A percentile compares a stretch with the other conserved stretches of the same genome.
These are phyloP conservation scores for Parauchenoglanis punctatus DNA, from an alignment of 2,797 vertebrate genomes.

Conservation along the genomic window DNA sequence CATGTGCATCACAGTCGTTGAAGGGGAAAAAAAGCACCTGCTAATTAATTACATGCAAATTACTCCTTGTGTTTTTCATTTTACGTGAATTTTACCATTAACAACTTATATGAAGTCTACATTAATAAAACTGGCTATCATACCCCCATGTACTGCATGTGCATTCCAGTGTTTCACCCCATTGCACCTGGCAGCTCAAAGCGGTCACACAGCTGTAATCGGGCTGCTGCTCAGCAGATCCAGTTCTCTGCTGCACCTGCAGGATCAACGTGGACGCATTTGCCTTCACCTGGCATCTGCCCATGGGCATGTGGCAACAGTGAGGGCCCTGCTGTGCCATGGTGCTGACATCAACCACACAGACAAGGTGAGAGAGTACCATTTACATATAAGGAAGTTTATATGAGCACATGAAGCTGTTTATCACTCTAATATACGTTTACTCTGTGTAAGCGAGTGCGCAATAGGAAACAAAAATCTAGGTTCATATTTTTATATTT, in stretches of 20 bases:
- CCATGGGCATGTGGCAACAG: constrained; percentile 64
- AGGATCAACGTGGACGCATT: constrained; percentile 62
- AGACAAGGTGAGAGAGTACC: constrained; percentile 58
- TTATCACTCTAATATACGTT: neutral
- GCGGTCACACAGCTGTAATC: constrained; percentile 65
- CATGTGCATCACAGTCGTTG: neutral
- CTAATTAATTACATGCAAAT: neutral
- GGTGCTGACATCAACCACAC: constrained; percentile 68
- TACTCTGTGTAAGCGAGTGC: neutral
- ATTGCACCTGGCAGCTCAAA: constrained; percentile 67
- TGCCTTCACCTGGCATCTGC: constrained; percentile 69
- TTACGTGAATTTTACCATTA: neutral
- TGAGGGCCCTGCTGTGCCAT: constrained; percentile 67
- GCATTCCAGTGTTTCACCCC: constrained; percentile 63
- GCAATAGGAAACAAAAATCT: neutral
- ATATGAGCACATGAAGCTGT: neutral
- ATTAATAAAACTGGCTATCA: neutral
- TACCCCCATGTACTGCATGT: neutral
- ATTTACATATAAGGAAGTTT: neutral
- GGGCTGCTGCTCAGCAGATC: constrained; percentile 68
- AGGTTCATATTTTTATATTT: too few relatives aligned
- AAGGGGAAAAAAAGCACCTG: neutral
- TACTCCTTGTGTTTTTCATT: neutral
- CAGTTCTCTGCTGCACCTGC: constrained; percentile 63
- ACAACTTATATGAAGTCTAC: neutral